Conservation (phyloP, 2,797 vertebrate genomes). For the Harpagifer antarcticus region DNA sequence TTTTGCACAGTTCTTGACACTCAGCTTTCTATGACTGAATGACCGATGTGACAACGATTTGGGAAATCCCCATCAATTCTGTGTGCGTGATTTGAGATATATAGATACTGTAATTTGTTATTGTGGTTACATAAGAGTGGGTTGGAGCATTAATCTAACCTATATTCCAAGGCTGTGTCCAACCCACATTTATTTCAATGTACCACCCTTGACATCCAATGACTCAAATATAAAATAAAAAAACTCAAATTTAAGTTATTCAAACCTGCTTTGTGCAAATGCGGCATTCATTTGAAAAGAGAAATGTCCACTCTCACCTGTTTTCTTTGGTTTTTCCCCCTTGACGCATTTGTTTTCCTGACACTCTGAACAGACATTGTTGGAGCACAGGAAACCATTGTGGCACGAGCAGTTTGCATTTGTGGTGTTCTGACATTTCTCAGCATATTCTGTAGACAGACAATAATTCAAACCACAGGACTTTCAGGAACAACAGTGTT, state of each 20-base stretch:
- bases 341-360: conserved; percentile 37
- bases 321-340: conserved; percentile 38
- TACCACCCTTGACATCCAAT: background rate
- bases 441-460: conserved; percentile 48
- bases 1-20: background rate
- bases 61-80: background rate
- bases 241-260: background rate
- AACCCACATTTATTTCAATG: conserved; percentile 3
- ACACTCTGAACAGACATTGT: conserved; percentile 64
- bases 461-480: conserved; percentile 24
- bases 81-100: background rate
- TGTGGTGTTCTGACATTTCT: conserved; percentile 64
- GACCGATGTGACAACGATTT: background rate
- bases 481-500: background rate
- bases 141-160: background rate
- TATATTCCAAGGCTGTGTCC: background rate
- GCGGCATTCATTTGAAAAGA: background rate
- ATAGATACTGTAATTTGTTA: background rate
- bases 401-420: conserved; percentile 64
- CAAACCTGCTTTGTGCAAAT: background rate
- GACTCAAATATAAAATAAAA: background rate
- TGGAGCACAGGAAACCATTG: conserved; percentile 65
- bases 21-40: background rate
- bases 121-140: background rate
- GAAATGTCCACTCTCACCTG: conserved; percentile 53